Percentiles rank a stretch among this genome's conserved stretches.
Evolutionary conservation across 1,140 invertebrate genomes (phyloP).

Genomic region (Nebria ingens): DNA sequence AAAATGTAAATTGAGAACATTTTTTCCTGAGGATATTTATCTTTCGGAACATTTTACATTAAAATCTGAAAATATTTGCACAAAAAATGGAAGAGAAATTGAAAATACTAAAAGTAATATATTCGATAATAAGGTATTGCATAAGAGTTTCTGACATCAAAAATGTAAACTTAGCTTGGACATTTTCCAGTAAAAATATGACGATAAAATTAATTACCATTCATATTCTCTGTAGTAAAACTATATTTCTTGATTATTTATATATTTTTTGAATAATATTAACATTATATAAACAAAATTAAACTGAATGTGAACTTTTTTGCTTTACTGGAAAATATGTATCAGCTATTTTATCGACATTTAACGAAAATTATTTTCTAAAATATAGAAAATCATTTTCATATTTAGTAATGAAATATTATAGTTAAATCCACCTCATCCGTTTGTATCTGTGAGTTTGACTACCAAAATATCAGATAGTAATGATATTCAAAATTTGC

Average conservation of each 20-base stretch:
- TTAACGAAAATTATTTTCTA: no score
- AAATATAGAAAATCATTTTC: no score
- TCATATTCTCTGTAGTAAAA: background rate
- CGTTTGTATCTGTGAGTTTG: conserved; percentile 61
- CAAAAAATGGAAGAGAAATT: conserved; percentile 21
- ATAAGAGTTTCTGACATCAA: no score
- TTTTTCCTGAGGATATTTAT: conserved; percentile 72
- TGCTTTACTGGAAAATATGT: no score
- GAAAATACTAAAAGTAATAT: conserved; percentile 24
- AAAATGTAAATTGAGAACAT: conserved; percentile 62
- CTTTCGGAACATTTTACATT: conserved; percentile 49
- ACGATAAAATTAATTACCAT: no score
- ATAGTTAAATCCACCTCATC: conserved; percentile 44
- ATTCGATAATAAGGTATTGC: background rate
- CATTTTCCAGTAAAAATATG: no score
- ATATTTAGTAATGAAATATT: conserved; percentile 12
- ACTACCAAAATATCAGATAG: conserved; percentile 50
- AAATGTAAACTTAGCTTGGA: no score
- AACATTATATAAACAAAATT: no score
- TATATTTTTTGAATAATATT: no score
- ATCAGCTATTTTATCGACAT: no score
- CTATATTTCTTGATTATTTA: conserved; percentile 9
- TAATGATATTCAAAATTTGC: conserved; percentile 51
- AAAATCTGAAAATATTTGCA: conserved; percentile 25
- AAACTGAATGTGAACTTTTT: no score